Evolutionary conservation across 2,113 vertebrate species (phyloP), one percentile per base, ranked within the genome.

Genomic region (Osmerus eperlanus): DNA sequence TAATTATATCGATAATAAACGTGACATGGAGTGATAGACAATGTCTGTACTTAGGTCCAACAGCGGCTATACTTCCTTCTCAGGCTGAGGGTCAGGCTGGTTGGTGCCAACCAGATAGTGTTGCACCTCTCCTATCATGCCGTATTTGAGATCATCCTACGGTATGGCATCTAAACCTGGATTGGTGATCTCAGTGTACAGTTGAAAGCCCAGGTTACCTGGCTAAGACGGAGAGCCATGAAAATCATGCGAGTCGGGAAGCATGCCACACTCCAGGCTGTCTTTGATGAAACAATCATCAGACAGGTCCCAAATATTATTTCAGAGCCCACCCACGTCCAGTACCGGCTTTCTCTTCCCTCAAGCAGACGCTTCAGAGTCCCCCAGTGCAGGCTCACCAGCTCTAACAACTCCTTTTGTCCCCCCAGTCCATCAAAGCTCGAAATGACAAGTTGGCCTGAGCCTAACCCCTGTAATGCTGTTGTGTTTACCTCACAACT

Each of bases 101-200:
- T 65, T 36, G 63, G 32, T 41, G 63, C 41, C 63, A 65, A n/a
- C 32, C 65, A 67, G 65, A 19, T 16, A 67, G 32, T 52, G 58
- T 47, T 41, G 54, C 55, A 60, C 36, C 12, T 61, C 19, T 36
- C 60, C 23, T 51, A 60, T 21, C 58, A 6, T 12, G 68, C 28
- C 41, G 9, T 60, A 47, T 55, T 47, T 23, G 58, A 61, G 25
- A 61, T 29, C 54, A 60, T 29, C 11, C 16, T 41, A 32, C 8
- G 13, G 18, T 60, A 60, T 41, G 53, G 53, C 56, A 59, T 60
- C 53, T 59, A 21, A 70, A 56, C 55, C 15, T 15, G 54, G 29
- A 59, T 18, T 59, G 15, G 29, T n/a, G 59, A 16, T 25, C 56
- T 58, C 19, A 18, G 51, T 58, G 51, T 36, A 14, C 53, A 70